Evolutionary conservation across 2,113 vertebrate species (phyloP).

Genomic region (Triplophysa dalaica): DNA sequence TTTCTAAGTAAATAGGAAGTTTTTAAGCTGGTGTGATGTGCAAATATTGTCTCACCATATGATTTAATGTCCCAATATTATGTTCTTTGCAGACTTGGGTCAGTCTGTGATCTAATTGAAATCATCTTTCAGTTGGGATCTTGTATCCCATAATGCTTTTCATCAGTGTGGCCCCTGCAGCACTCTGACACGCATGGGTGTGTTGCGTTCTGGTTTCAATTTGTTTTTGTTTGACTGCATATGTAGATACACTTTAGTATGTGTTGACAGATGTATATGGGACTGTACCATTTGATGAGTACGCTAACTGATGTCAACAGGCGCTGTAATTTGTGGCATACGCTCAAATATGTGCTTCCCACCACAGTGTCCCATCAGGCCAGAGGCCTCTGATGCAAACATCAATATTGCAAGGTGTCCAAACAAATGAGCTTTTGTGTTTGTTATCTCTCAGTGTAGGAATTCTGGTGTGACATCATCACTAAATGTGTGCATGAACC

Average conservation of each 20-base stretch:
- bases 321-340: slow-evolving; percentile 20
- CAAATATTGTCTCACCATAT: background rate
- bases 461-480: slow-evolving; percentile 37
- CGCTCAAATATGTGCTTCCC: slow-evolving; percentile 15
- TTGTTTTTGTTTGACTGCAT: slow-evolving; percentile 4
- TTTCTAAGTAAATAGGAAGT: background rate
- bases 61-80: background rate
- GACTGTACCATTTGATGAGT: slow-evolving; percentile 12
- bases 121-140: background rate
- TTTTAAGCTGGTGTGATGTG: background rate
- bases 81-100: background rate
- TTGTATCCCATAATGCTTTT: background rate
- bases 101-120: background rate
- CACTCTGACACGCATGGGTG: background rate
- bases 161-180: background rate
- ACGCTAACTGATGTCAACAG: background rate
- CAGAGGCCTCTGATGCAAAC: slow-evolving; percentile 7
- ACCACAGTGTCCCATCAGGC: background rate
- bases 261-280: background rate
- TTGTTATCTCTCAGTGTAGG: slow-evolving; percentile 29
- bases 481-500: slow-evolving; percentile 53
- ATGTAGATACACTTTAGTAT: background rate
- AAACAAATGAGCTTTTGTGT: slow-evolving; percentile 43
- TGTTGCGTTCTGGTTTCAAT: slow-evolving; percentile 11
- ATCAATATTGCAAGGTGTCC: slow-evolving; percentile 34